Evolutionary conservation across 2,113 vertebrate genomes (phyloP).

Genomic region (Synchiropus splendidus): DNA sequence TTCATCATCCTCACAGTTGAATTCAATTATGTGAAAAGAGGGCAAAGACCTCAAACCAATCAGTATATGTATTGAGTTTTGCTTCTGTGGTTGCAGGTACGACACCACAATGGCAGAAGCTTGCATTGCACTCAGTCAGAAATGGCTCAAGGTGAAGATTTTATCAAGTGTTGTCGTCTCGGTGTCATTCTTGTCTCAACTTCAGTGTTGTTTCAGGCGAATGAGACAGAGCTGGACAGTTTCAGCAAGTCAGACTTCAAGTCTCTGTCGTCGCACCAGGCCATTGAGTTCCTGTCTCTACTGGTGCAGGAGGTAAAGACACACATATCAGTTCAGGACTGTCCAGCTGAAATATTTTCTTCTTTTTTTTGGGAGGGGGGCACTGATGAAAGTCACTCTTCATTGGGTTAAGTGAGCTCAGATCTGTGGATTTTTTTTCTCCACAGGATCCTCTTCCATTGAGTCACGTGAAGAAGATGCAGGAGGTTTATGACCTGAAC

Average conservation of each 20-base stretch:
- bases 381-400: too few relatives aligned
- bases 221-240: constrained; percentile 71
- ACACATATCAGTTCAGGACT: neutral
- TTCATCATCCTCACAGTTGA: too few relatives aligned
- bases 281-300: constrained; percentile 84
- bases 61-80: too few relatives aligned
- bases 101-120: constrained; percentile 82
- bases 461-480: constrained; percentile 82
- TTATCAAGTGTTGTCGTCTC: neutral
- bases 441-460: constrained; percentile 77
- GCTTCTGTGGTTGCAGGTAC: constrained; percentile 69
- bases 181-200: neutral
- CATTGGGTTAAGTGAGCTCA: too few relatives aligned
- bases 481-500: constrained; percentile 84
- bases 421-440: constrained; percentile 2
- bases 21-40: too few relatives aligned
- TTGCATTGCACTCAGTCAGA: constrained; percentile 77
- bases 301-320: constrained; percentile 78
- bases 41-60: too few relatives aligned
- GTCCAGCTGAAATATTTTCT: neutral
- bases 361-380: too few relatives aligned
- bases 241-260: constrained; percentile 77
- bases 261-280: constrained; percentile 80
- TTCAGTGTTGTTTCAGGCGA: constrained; percentile 60
- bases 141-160: constrained; percentile 75